Percentiles rank a stretch among this genome's conserved stretches.
phyloP scores from a whole-genome alignment of 2,797 vertebrate genomes.

The Myotis planiceps region DNA sequence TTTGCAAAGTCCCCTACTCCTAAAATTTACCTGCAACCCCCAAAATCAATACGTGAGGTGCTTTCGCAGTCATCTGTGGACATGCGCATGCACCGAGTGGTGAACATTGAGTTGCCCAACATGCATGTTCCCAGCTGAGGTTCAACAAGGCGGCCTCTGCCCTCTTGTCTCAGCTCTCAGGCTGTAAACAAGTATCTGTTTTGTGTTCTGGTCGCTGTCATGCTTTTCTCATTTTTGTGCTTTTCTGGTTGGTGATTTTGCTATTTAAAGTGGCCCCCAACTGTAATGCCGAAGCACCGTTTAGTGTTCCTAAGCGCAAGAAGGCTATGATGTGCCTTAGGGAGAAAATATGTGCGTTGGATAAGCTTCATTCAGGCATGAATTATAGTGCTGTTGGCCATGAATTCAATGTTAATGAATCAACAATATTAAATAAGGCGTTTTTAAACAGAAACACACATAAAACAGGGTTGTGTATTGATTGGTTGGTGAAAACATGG shows the following conservation, averaged over 20 bases:
- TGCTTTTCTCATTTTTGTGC: background rate
- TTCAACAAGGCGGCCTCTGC: background rate
- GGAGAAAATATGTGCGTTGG: background rate
- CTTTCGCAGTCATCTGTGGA: background rate
- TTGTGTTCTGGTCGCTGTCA: background rate
- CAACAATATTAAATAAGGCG: background rate
- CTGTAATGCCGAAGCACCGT: background rate
- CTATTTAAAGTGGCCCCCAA: background rate
- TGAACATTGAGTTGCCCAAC: background rate
- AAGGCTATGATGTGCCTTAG: background rate
- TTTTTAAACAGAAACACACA: slow-evolving; percentile 39
- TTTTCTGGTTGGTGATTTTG: slow-evolving; percentile 10
- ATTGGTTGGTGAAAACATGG: background rate
- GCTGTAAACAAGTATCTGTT: background rate
- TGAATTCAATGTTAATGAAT: background rate
- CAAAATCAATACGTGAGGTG: background rate
- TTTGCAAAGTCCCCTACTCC: background rate
- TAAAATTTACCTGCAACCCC: background rate
- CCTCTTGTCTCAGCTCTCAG: background rate
- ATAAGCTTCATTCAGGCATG: background rate
- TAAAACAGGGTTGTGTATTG: background rate
- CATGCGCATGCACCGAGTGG: background rate
- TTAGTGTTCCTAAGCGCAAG: background rate
- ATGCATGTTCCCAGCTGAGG: background rate
- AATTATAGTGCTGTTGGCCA: background rate